Evolutionary conservation across 37 sponge, comb jelly and placozoan genomes (phyloP), one percentile per base, ranked within the genome.

Genomic region (Beroe ovata): DNA sequence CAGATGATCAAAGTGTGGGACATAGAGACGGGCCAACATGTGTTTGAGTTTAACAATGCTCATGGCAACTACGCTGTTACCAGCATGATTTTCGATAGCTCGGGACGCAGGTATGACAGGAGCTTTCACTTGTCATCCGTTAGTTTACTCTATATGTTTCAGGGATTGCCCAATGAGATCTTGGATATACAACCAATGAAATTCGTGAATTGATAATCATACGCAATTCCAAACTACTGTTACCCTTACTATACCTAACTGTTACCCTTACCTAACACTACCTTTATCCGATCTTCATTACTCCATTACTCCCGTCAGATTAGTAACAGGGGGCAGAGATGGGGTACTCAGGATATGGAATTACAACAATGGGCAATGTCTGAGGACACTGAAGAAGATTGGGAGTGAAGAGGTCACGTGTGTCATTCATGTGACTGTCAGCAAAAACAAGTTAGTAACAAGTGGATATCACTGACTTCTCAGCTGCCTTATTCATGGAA

Each of bases 1-100:
- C 71, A 96, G 97, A 92, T 95, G 35, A 88, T 96, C 34, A 94
- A 93, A 64, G 93, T 94, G 38, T 96, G 97, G 97, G 94, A 94
- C 90, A 33, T 94, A 4, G 60, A 37, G 54, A 93, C 92, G 71
- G 97, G 97, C 0, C 88, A 60, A 28, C 71, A 66, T 16, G 66
- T 92, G 41, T 94, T 91, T 89, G 95, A 96, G 89, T 95, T 60
- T 26, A 89, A 39, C 1, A 60, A 88, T 28, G 91, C 91, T 0
- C 94, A 94, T 90, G 94, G 91, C 0, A 60, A 30, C 23, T 88
- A 64, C n/a, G 90, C 94, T 29, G 88, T 94, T 23, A 90, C 92
- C 22, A 60, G 90, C 72, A 92, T 94, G 59, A 61, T 72, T n/a
- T 72, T 92, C 40, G 94, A 94, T 89, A 33, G 59, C 38, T 72